Evolutionary conservation across 2,113 vertebrate species (phyloP), one percentile per base, ranked within the genome.

Genomic region (Castor canadensis): DNA sequence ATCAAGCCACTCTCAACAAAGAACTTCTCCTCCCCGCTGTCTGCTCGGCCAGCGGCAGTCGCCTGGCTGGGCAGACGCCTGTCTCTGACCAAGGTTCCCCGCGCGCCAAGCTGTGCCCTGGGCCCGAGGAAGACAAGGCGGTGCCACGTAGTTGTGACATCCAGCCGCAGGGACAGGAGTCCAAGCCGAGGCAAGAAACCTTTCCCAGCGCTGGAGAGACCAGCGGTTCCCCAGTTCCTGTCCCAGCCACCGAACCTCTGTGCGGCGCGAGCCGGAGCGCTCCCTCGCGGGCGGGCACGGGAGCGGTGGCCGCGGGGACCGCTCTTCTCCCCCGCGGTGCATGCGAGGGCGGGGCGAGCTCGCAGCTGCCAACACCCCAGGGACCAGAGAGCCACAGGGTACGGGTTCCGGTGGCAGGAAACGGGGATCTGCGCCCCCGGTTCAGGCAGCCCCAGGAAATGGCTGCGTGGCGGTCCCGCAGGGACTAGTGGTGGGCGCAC

Each of bases 321-420:
- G 22, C 38, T 0, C 4, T 28, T 30, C 17, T 22, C 19, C 43
- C 22, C 17, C 0, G 10, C 12, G 0, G 40, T 9, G 45, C 40
- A 1, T 10, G 2, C 11, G 28, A 72, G 35, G 40, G 67, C 7
- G 1, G 17, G 13, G 22, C 2, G 20, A 3, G 43, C 45, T 75
- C 10, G 30, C 49, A 85, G 76, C 88, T 91, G 95, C 69, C 35
- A 49, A 16, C 16, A 26, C 35, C 4, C 0, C 5, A 17, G 56
- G 38, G 66, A 47, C 62, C 35, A 2, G 24, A 58, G 56, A 58
- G 58, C 58, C 26, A 26, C 38, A 75, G 58, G 38, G 38, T 7
- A 12, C 4, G 7, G 72, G 81, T 93, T 95, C 94, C 45, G 72
- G 76, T 24, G 87, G n/a, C 94, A 77, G 95, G 71, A 97, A 87